These are phyloP conservation scores for Drosophila eohydei DNA, from an alignment of 2,888 invertebrate genomes.

Conservation along the genomic window DNA sequence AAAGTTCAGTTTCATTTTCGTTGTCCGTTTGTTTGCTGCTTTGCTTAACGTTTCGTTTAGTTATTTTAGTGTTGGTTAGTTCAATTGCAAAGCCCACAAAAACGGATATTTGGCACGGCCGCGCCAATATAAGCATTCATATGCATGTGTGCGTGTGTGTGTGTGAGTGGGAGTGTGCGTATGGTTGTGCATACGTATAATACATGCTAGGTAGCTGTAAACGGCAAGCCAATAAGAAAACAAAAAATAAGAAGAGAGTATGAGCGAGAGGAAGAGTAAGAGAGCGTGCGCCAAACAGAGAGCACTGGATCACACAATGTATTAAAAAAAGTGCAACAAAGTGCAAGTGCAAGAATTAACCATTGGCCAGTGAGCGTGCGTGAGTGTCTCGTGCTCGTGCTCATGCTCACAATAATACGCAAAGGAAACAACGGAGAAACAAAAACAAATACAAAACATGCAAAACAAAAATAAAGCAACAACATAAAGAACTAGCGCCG, in stretches of 20 bases:
- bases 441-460: constrained; percentile 16
- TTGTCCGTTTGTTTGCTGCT: constrained; percentile 53
- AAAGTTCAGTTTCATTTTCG: constrained; percentile 81
- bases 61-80: constrained; percentile 38
- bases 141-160: not conserved
- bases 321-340: constrained; percentile 49
- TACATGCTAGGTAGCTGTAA: constrained; percentile 16
- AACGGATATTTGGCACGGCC: constrained; percentile 55
- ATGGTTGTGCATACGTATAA: not conserved
- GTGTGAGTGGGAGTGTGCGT: constrained; percentile 3
- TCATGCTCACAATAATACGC: constrained; percentile 11
- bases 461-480: constrained; percentile 14
- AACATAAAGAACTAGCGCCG: constrained; percentile 16
- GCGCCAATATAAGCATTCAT: constrained; percentile 12
- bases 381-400: constrained; percentile 7
- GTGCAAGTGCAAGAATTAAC: constrained; percentile 58
- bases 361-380: constrained; percentile 38
- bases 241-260: constrained; percentile 11
- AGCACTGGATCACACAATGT: constrained; percentile 10
- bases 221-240: constrained; percentile 50
- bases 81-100: constrained; percentile 20
- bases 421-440: constrained; percentile 16
- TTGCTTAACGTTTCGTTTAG: constrained; percentile 30
- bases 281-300: constrained; percentile 3
- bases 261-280: not conserved